Percentiles rank a stretch among this genome's conserved stretches.
phyloP scores from a whole-genome alignment of 2,113 vertebrate species.

The Syngnathus typhle region DNA sequence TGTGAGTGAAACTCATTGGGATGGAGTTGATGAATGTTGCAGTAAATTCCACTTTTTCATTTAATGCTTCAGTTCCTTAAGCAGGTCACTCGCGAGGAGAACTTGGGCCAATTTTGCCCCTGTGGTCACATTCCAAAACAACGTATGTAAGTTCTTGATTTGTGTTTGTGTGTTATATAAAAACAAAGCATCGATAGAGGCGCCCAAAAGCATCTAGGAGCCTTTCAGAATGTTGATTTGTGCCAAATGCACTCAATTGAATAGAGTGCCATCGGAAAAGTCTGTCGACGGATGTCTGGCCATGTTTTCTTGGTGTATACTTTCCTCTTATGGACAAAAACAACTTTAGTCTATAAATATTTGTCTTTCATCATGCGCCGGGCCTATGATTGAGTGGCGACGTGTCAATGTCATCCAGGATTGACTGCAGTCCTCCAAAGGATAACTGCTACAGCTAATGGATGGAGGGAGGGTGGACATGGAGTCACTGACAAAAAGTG shows the following conservation, averaged over 20 bases:
- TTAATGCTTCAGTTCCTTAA: slow-evolving; percentile 24
- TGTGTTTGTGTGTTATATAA: slow-evolving; percentile 7
- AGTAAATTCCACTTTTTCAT: slow-evolving; percentile 22
- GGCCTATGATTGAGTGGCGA: slow-evolving; percentile 2
- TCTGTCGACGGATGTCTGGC: neutral
- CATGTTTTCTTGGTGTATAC: neutral
- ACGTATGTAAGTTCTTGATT: neutral
- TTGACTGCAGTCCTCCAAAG: slow-evolving; percentile 9
- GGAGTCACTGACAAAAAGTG: slow-evolving; percentile 2
- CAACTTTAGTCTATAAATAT: neutral
- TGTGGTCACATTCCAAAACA: neutral
- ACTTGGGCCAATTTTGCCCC: slow-evolving; percentile 6
- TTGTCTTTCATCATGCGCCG: neutral
- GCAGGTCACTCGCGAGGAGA: slow-evolving; percentile 6
- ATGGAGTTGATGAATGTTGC: slow-evolving; percentile 23
- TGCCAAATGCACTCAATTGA: slow-evolving; percentile 5
- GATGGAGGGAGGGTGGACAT: slow-evolving; percentile 1
- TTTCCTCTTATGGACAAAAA: neutral
- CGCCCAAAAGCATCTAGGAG: neutral
- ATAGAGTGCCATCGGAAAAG: neutral
- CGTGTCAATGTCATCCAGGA: slow-evolving; percentile 7
- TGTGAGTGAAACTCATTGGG: neutral
- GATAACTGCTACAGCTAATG: slow-evolving; percentile 3
- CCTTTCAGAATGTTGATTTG: neutral
- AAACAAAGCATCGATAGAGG: neutral